Percentiles rank a stretch among this genome's conserved stretches.
phyloP scores from a whole-genome alignment of 2,797 vertebrate genomes.

The Chaunax sp. region DNA sequence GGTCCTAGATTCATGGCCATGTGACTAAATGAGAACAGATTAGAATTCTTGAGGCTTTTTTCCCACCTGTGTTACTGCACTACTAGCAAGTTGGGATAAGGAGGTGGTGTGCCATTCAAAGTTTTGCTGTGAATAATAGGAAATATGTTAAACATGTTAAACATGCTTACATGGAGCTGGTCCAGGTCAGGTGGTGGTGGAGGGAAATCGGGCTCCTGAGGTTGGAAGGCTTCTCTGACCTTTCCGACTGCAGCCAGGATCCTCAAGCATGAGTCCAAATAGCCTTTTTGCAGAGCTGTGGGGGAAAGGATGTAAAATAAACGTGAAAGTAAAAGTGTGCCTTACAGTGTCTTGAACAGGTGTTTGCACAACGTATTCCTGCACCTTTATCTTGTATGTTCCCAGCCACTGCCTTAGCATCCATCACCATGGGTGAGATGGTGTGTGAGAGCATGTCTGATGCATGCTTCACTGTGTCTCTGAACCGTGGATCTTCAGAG shows the following conservation, averaged over 20 bases:
- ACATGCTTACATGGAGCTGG: constrained; percentile 89
- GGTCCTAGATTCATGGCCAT: no score
- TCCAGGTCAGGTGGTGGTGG: constrained; percentile 97
- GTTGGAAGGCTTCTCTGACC: constrained; percentile 97
- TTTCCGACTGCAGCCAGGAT: constrained; percentile 96
- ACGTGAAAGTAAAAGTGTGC: background rate
- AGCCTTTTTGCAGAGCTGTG: constrained; percentile 94
- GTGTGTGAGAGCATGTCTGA: constrained; percentile 96
- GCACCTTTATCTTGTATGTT: constrained; percentile 97
- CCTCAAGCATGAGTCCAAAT: constrained; percentile 95
- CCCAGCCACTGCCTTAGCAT: constrained; percentile 96
- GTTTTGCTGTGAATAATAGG: background rate
- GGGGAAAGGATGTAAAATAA: background rate
- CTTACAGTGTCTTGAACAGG: background rate
- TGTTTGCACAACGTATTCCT: background rate
- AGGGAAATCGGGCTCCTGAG: constrained; percentile 96
- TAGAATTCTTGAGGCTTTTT: background rate
- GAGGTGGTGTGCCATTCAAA: background rate
- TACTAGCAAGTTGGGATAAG: no score
- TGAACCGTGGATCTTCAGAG: constrained; percentile 96
- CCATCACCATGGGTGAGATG: constrained; percentile 98
- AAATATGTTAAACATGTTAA: background rate
- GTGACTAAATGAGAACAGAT: no score
- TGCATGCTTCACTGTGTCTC: constrained; percentile 94
- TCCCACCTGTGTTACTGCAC: background rate